phyloP scores from a whole-genome alignment of 2,797 vertebrate genomes.

The Diplodus puntazzo region DNA sequence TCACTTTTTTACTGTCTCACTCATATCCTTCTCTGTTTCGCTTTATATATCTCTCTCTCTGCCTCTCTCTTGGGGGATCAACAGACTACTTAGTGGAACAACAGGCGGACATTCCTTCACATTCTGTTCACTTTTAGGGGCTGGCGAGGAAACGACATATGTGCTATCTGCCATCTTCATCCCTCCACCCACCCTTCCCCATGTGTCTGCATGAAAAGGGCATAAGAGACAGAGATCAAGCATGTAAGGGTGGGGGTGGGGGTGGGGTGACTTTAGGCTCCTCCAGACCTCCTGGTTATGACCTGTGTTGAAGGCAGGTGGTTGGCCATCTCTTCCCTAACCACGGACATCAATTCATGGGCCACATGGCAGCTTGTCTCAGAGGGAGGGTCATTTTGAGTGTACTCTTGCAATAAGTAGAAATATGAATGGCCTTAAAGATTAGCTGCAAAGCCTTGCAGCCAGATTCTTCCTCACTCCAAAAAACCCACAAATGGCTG shows the following conservation, averaged over 20 bases:
- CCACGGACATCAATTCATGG: slow-evolving; percentile 8
- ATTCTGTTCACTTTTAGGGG: slow-evolving; percentile 43
- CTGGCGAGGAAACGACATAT: slow-evolving; percentile 46
- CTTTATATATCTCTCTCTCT: slow-evolving; percentile 25
- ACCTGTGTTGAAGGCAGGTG: slow-evolving; percentile 68
- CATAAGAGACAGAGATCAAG: slow-evolving; percentile 8
- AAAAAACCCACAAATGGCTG: background rate
- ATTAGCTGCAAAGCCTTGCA: background rate
- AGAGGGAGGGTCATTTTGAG: background rate
- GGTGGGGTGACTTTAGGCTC: slow-evolving; percentile 22
- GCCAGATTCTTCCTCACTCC: background rate
- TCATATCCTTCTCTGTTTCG: slow-evolving; percentile 31
- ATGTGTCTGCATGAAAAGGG: slow-evolving; percentile 48
- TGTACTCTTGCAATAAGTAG: slow-evolving; percentile 8
- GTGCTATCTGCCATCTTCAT: slow-evolving; percentile 31
- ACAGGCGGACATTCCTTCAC: slow-evolving; percentile 54
- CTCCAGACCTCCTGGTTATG: slow-evolving; percentile 50
- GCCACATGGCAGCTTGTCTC: slow-evolving; percentile 24
- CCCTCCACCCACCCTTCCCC: slow-evolving; percentile 23
- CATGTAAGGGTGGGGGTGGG: background rate
- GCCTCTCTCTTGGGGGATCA: slow-evolving; percentile 28
- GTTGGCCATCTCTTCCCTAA: slow-evolving; percentile 41
- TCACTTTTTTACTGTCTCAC: slow-evolving; percentile 29
- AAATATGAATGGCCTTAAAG: background rate
- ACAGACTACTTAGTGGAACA: slow-evolving; percentile 21